Conservation (phyloP, 2,113 vertebrate genomes). For the Mormyrus iriodes region DNA sequence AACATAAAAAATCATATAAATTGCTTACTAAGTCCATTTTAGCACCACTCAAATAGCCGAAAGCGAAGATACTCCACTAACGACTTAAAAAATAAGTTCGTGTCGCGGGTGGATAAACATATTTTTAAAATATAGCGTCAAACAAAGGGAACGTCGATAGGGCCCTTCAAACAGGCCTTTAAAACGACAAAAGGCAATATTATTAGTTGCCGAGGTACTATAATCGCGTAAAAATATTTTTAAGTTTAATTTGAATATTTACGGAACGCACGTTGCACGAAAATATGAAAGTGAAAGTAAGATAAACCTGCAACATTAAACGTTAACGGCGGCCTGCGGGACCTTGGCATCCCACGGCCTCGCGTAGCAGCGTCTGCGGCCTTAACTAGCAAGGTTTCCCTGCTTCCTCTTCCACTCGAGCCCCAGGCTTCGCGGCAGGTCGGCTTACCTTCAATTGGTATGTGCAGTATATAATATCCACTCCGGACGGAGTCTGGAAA, state of each 20-base stretch:
- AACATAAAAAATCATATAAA: neutral
- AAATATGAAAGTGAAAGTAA: neutral
- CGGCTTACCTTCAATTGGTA: conserved; percentile 35
- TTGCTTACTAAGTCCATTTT: neutral
- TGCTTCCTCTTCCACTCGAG: conserved; percentile 29
- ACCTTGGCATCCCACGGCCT: conserved; percentile 34
- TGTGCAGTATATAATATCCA: conserved; percentile 31
- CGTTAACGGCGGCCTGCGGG: conserved; percentile 40
- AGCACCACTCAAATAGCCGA: neutral
- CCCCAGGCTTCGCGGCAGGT: conserved; percentile 29
- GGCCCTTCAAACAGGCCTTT: neutral
- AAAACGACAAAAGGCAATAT: conserved; percentile 2
- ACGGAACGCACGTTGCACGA: neutral
- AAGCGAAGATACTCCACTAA: neutral
- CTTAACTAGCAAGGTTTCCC: conserved; percentile 20
- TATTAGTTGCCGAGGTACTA: neutral
- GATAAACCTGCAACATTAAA: conserved; percentile 22
- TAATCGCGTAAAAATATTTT: neutral
- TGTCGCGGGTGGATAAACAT: neutral
- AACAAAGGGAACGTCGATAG: conserved; percentile 10
- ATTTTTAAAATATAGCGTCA: conserved; percentile 5
- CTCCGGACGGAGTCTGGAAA: conserved; percentile 35
- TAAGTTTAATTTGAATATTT: neutral
- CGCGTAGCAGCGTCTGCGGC: conserved; percentile 25
- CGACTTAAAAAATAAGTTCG: neutral